phyloP scores from a whole-genome alignment of 2,888 invertebrate genomes.

The Caenorhabditis drosophilae region DNA sequence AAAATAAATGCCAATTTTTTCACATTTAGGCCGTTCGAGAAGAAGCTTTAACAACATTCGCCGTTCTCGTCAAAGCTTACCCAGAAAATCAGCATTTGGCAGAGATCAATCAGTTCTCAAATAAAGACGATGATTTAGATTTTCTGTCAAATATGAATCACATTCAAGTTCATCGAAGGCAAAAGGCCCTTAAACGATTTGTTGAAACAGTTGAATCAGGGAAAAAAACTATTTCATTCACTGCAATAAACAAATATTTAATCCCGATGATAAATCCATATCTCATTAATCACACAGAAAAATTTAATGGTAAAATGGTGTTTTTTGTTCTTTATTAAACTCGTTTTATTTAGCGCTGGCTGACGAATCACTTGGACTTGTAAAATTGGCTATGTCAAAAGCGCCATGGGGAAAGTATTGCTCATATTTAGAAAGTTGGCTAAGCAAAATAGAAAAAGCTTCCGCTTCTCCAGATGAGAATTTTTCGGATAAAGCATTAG shows the following conservation, averaged over 20 bases:
- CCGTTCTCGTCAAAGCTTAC: constrained; percentile 74
- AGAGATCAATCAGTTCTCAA: constrained; percentile 48
- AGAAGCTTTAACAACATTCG: constrained; percentile 82
- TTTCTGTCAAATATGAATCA: constrained; percentile 82
- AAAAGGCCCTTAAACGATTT: constrained; percentile 80
- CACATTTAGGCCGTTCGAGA: constrained; percentile 76
- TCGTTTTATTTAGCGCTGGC: constrained; percentile 21
- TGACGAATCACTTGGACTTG: constrained; percentile 38
- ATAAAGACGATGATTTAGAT: constrained; percentile 75
- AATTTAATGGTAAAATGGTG: constrained; percentile 75
- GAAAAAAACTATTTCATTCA: constrained; percentile 38
- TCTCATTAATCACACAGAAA: constrained; percentile 79
- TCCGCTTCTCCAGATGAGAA: constrained; percentile 52
- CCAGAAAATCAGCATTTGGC: constrained; percentile 68
- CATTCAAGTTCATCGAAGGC: constrained; percentile 78
- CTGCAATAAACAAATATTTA: constrained; percentile 78
- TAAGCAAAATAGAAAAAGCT: constrained; percentile 77
- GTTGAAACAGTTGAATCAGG: constrained; percentile 68
- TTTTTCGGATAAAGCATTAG: constrained; percentile 79
- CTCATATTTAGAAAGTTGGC: constrained; percentile 81
- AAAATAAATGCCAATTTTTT: not conserved
- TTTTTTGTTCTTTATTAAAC: not conserved
- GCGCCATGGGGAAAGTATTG: constrained; percentile 73
- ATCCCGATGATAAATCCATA: constrained; percentile 83
- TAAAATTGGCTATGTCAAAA: constrained; percentile 38